Percentiles rank a stretch among this genome's conserved stretches.
phyloP scores from a whole-genome alignment of 2,797 vertebrate species.

The Hyperoplus lanceolatus region DNA sequence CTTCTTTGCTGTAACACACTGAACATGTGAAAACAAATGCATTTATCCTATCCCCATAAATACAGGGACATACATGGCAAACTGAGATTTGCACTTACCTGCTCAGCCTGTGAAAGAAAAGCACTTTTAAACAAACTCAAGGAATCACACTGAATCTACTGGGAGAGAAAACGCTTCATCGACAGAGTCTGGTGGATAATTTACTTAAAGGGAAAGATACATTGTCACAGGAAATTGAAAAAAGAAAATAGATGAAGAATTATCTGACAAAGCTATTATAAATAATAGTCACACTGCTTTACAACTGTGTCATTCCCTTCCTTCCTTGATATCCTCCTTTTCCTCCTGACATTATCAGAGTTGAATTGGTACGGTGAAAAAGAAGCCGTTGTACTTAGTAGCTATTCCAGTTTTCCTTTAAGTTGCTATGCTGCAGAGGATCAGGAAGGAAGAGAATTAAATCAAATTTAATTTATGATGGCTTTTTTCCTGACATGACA shows the following conservation, averaged over 20 bases:
- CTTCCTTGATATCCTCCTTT: slow-evolving; percentile 52
- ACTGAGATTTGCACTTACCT: slow-evolving; percentile 81
- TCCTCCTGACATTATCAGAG: slow-evolving; percentile 27
- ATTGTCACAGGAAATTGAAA: slow-evolving; percentile 2
- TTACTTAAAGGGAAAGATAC: slow-evolving; percentile 42
- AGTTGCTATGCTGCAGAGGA: slow-evolving; percentile 20
- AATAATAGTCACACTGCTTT: slow-evolving; percentile 28
- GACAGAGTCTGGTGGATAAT: slow-evolving; percentile 49
- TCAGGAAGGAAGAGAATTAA: slow-evolving; percentile 29
- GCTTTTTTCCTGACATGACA: slow-evolving; percentile 32
- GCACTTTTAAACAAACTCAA: slow-evolving; percentile 49
- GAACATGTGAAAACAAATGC: slow-evolving; percentile 30
- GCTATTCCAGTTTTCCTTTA: slow-evolving; percentile 20
- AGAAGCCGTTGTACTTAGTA: slow-evolving; percentile 6
- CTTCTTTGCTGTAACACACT: slow-evolving; percentile 8
- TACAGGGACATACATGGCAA: slow-evolving; percentile 24
- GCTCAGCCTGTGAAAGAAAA: slow-evolving; percentile 75
- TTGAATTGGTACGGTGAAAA: background rate
- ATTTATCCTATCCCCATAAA: slow-evolving; percentile 25
- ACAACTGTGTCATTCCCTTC: slow-evolving; percentile 28
- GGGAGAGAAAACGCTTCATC: slow-evolving; percentile 25
- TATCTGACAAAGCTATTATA: slow-evolving; percentile 33
- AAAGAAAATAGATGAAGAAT: slow-evolving; percentile 14
- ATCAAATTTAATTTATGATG: slow-evolving; percentile 57
- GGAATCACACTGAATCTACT: slow-evolving; percentile 34